Percentiles rank a stretch among this genome's conserved stretches.
These are phyloP conservation scores for Hucho hucho DNA, from an alignment of 2,113 vertebrate genomes.

Conservation along the genomic window DNA sequence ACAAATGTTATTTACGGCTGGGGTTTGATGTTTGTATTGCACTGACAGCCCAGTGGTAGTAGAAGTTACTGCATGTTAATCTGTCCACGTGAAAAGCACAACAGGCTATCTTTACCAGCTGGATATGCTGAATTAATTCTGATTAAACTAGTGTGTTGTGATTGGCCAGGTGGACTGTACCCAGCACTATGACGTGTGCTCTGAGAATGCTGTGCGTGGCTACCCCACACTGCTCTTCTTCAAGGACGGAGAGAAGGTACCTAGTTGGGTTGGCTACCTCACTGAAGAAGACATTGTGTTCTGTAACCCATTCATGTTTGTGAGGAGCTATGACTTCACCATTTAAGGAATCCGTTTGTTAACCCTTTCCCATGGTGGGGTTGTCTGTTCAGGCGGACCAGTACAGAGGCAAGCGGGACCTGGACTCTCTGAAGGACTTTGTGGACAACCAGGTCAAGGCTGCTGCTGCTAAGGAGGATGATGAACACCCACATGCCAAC, in stretches of 20 bases:
- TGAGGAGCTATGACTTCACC: no score
- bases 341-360: no score
- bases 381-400: slow-evolving; percentile 79
- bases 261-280: background rate
- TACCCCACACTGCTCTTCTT: slow-evolving; percentile 97
- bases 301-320: background rate
- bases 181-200: slow-evolving; percentile 87
- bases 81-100: no score
- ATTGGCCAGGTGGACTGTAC: slow-evolving; percentile 88
- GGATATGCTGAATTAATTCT: no score
- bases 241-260: slow-evolving; percentile 88
- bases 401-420: slow-evolving; percentile 93
- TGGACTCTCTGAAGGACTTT: slow-evolving; percentile 92
- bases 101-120: no score
- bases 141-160: background rate
- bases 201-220: slow-evolving; percentile 88
- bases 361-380: no score
- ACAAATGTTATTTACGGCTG: background rate
- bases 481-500: slow-evolving; percentile 39
- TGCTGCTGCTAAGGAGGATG: slow-evolving; percentile 15
- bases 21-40: background rate
- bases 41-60: no score
- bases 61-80: no score
- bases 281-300: background rate
- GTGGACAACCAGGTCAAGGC: slow-evolving; percentile 83